Base-by-base conservation (phyloP, 1,140 invertebrate genomes). In the Macrostomum lignano region DNA sequence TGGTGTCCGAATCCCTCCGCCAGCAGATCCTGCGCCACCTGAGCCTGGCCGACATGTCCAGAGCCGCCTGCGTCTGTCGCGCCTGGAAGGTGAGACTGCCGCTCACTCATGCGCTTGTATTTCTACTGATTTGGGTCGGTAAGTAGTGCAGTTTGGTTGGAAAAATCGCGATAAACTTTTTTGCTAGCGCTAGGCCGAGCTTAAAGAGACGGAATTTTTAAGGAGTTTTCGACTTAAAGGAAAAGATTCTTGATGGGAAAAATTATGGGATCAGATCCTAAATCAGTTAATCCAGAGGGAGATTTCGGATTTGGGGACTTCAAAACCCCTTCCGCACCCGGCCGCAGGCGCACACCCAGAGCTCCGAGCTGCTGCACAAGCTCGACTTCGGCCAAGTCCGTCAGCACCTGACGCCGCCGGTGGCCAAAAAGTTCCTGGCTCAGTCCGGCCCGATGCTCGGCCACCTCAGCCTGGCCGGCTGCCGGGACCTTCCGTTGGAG, bases 61-160 rank as follows among this genome's bases (percentile, higher is more conserved):
- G 49, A 23, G 55, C 51, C 44, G 46, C 55, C 2, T 45, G 46
- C 36, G 55, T 58, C 1, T 58, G 55, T 40, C 43, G 54, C 14
- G 52, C 53, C 6, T 58, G 55, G 55, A 58, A 58, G 33, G 47
- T 57, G 19, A 45, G 56, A 11, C 48, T 51, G 2, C 47, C 52
- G 25, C 41, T 44, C 9, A 48, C 41, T n/a, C n/a, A n/a, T n/a
- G n/a, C n/a, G n/a, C n/a, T 4, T 28, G 7, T 7, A 28, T 9
- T 28, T 28, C 4, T 28, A 7, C 9, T 28, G 9, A 3, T 5
- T 28, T 4, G 4, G 4, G 4, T 28, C 26, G 14, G 3, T 28
- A 7, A 28, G 26, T 28, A 3, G 14, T 9, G 17, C 26, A 3
- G 26, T 15, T 28, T n/a, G n/a, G n/a, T n/a, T n/a, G n/a, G n/a